Evolutionary conservation across 1,140 invertebrate species (phyloP), one percentile per base, ranked within the genome.

Genomic region (Drosophila lacertosa): DNA sequence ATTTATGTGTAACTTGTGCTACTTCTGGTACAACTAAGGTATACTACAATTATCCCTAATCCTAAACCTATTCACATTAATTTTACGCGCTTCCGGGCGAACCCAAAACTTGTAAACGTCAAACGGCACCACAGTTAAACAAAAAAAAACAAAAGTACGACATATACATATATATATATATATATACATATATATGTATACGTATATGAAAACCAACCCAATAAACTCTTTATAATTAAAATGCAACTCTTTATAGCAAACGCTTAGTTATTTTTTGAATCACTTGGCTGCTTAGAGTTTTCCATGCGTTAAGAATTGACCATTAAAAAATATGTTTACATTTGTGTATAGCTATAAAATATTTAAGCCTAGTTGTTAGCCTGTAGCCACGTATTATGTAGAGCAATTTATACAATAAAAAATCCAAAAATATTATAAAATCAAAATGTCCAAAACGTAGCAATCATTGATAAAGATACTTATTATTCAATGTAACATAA

Each of bases 81-180:
- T 32, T 71, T 77, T 86, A 62, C 59, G 81, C 81, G 81, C 81
- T 84, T 84, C 81, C 81, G 37, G 77, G 81, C 81, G 77, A 80
- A 74, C 62, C 81, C 57, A 84, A 86, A 67, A 84, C 71, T 84
- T 83, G 65, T 64, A 84, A 84, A 86, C 80, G 55, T 62, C 45
- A 68, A 74, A 37, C 70, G 72, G 62, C 15, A 40, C 50, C 51
- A 57, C 58, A 51, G 57, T 67, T 59, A 48, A n/a, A n/a, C n/a
- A 1, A 11, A 22, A 5, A 44, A 13, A 13, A 33, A 51, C 4
- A 18, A 4, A 42, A 11, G 32, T 7, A 7, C 62, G 22, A 29
- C 37, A 59, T 26, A 66, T 39, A 18, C 18, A 53, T 45, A 63
- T 29, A 29, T 44, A 53, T 63, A 54, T 58, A 45, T 40, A 32